A percentile compares a stretch with the other conserved stretches of the same genome.
phyloP scores from a whole-genome alignment of 1,140 invertebrate genomes.

The Drosophila cardini region DNA sequence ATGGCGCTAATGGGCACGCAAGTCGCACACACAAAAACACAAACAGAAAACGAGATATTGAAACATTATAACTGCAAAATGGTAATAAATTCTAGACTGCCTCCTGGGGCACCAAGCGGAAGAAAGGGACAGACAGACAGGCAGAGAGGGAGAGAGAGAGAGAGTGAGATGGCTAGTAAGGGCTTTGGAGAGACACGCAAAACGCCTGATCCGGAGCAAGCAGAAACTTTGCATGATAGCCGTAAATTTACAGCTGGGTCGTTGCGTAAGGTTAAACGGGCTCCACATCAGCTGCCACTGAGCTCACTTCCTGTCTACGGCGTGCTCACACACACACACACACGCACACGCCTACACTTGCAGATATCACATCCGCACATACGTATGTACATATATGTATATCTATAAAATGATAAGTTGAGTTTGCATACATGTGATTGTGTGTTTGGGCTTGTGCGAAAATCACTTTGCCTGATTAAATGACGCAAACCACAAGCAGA shows the following conservation, averaged over 20 bases:
- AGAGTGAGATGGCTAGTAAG: background rate
- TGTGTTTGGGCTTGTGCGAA: conserved; percentile 34
- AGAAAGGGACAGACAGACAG: conserved; percentile 41
- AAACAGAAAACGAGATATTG: conserved; percentile 63
- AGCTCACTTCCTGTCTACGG: conserved; percentile 64
- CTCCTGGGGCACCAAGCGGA: conserved; percentile 34
- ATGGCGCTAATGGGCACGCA: conserved; percentile 73
- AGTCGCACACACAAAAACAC: conserved; percentile 30
- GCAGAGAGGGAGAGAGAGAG: conserved; percentile 44
- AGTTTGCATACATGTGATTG: conserved; percentile 26
- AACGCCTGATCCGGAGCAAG: conserved; percentile 4
- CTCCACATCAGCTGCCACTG: conserved; percentile 68
- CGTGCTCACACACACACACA: conserved; percentile 15
- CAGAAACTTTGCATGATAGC: conserved; percentile 74
- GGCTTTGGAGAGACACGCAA: conserved; percentile 50
- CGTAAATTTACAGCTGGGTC: conserved; percentile 74
- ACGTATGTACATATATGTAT: conserved; percentile 11
- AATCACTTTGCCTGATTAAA: conserved; percentile 83
- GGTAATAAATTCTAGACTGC: conserved; percentile 72
- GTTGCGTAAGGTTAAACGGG: conserved; percentile 76
- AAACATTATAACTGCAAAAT: conserved; percentile 82
- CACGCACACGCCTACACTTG: conserved; percentile 20
- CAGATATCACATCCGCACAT: conserved; percentile 33
- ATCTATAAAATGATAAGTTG: conserved; percentile 70
- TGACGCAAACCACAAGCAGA: conserved; percentile 59